Percentiles rank a stretch among this genome's conserved stretches.
phyloP scores from a whole-genome alignment of 2,113 vertebrate genomes.

The Bubo bubo region DNA sequence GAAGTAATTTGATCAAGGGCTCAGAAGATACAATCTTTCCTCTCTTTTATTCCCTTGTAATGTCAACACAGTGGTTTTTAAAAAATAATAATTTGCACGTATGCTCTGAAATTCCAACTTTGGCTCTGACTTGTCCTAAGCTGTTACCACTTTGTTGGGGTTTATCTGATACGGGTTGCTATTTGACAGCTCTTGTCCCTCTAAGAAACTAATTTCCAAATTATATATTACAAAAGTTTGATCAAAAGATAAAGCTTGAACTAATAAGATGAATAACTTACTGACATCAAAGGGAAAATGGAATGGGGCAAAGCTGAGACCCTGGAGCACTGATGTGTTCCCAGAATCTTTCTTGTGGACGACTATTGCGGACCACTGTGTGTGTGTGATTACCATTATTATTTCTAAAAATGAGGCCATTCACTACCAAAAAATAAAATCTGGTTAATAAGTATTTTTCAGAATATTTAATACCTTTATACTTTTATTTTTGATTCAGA shows the following conservation, averaged over 20 bases:
- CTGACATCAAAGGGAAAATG: slow-evolving; percentile 23
- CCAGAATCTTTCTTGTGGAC: background rate
- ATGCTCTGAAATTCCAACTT: slow-evolving; percentile 1
- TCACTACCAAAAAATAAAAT: background rate
- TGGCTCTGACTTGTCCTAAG: slow-evolving; percentile 31
- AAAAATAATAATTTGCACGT: slow-evolving; percentile 27
- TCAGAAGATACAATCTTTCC: slow-evolving; percentile 33
- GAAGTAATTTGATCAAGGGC: slow-evolving; percentile 40
- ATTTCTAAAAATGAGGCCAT: background rate
- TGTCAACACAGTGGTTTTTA: slow-evolving; percentile 58
- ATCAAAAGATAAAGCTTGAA: slow-evolving; percentile 33
- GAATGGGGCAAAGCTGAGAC: background rate
- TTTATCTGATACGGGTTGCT: background rate
- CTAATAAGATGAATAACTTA: slow-evolving; percentile 16
- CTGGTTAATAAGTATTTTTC: background rate
- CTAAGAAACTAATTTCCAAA: slow-evolving; percentile 51
- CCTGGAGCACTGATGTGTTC: background rate
- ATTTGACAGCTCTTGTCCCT: slow-evolving; percentile 41
- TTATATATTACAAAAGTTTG: background rate
- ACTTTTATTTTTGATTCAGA: background rate
- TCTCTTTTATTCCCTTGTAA: slow-evolving; percentile 41
- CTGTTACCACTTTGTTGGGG: background rate
- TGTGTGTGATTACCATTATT: background rate
- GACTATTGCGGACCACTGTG: background rate
- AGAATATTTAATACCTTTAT: background rate